phyloP scores from a whole-genome alignment of 2,888 invertebrate species.

The Portevinia maculata region DNA sequence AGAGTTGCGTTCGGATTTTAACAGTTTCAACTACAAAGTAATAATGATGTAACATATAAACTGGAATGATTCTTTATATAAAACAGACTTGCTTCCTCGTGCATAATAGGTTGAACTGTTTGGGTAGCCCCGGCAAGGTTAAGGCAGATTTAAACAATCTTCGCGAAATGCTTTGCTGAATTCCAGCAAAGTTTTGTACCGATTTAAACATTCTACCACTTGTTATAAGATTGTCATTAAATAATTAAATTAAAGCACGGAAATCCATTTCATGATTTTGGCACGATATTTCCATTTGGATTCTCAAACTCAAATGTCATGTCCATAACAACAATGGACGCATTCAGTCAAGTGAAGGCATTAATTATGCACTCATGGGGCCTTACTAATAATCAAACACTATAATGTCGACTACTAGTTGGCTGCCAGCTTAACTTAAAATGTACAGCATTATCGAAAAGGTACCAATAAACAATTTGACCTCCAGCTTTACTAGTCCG shows the following conservation, averaged over 20 bases:
- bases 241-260: constrained; percentile 9
- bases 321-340: neutral
- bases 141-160: constrained; percentile 42
- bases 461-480: too few relatives aligned
- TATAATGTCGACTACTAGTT: too few relatives aligned
- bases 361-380: too few relatives aligned
- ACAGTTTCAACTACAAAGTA: constrained; percentile 76
- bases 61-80: constrained; percentile 16
- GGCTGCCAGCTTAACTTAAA: too few relatives aligned
- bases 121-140: constrained; percentile 9
- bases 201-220: constrained; percentile 49
- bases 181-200: constrained; percentile 28
- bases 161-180: constrained; percentile 41
- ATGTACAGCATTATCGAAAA: too few relatives aligned
- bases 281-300: constrained; percentile 26
- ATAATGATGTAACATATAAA: constrained; percentile 59
- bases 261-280: constrained; percentile 59
- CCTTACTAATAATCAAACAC: too few relatives aligned
- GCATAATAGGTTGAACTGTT: constrained; percentile 10
- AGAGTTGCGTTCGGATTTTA: constrained; percentile 80
- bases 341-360: too few relatives aligned
- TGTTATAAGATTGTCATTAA: neutral
- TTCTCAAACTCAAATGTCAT: neutral
- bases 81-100: constrained; percentile 58
- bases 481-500: too few relatives aligned